These are phyloP conservation scores for Cardiocondyla obscurior DNA, from an alignment of 1,140 invertebrate genomes.

Conservation along the genomic window DNA sequence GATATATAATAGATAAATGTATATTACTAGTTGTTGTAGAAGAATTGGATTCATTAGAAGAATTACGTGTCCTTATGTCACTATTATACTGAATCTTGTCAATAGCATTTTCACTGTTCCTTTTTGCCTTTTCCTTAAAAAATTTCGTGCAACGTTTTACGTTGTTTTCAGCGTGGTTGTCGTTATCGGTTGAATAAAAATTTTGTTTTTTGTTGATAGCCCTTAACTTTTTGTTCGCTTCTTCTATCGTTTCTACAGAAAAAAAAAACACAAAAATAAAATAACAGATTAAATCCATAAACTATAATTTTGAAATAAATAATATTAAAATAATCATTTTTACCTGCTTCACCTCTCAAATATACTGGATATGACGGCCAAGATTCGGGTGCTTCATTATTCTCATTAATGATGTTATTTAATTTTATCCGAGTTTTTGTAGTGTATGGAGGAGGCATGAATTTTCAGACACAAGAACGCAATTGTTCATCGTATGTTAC, in stretches of 20 bases:
- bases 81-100: neutral
- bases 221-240: neutral
- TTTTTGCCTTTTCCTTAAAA: neutral
- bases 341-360: neutral
- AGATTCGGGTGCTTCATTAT: neutral
- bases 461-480: neutral
- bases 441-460: neutral
- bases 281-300: neutral
- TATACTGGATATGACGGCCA: neutral
- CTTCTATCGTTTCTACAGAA: neutral
- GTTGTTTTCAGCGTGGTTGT: neutral
- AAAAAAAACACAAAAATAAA: neutral
- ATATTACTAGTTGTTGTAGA: neutral
- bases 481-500: neutral
- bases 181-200: neutral
- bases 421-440: neutral
- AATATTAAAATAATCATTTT: neutral
- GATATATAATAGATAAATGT: neutral
- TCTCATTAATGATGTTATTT: neutral
- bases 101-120: neutral
- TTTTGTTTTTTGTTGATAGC: neutral
- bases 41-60: neutral
- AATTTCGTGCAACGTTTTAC: neutral
- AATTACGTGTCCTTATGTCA: neutral
- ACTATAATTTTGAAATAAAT: neutral